phyloP scores from a whole-genome alignment of 2,113 vertebrate species.

The Sarotherodon lohbergeri region DNA sequence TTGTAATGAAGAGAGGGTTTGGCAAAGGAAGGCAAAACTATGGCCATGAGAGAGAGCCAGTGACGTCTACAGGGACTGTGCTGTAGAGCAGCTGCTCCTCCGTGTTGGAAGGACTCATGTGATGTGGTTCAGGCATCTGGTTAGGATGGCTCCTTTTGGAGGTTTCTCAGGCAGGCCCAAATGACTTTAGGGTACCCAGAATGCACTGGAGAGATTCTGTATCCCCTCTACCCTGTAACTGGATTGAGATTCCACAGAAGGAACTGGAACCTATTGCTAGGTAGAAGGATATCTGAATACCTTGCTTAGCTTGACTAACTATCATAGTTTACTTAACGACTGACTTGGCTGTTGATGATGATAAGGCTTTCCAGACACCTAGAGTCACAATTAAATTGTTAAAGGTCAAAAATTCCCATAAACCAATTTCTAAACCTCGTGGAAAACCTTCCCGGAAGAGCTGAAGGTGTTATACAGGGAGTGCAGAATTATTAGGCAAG shows the following conservation, averaged over 20 bases:
- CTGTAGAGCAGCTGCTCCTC: not conserved
- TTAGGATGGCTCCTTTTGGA: not conserved
- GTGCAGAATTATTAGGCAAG: too few relatives aligned
- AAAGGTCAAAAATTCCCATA: not conserved
- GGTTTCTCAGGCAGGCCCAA: not conserved
- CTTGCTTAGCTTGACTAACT: not conserved
- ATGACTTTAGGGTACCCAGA: not conserved
- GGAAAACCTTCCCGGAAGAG: accelerated
- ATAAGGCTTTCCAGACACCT: not conserved
- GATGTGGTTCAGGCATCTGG: not conserved
- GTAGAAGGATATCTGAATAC: not conserved
- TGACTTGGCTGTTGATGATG: not conserved
- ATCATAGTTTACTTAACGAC: not conserved
- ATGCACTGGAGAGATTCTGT: accelerated
- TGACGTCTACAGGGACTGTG: too few relatives aligned
- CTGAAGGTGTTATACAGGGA: not conserved
- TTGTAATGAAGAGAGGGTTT: not conserved
- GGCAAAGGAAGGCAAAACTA: not conserved
- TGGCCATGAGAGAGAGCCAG: not conserved
- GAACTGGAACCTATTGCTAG: not conserved
- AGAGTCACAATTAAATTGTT: not conserved
- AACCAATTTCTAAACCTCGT: not conserved
- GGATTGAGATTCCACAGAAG: not conserved
- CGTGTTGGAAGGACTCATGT: not conserved
- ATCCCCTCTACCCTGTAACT: not conserved